Percentiles rank a stretch among this genome's conserved stretches.
Evolutionary conservation across 2,888 invertebrate species (phyloP).

Genomic region (Diarsia mendica): DNA sequence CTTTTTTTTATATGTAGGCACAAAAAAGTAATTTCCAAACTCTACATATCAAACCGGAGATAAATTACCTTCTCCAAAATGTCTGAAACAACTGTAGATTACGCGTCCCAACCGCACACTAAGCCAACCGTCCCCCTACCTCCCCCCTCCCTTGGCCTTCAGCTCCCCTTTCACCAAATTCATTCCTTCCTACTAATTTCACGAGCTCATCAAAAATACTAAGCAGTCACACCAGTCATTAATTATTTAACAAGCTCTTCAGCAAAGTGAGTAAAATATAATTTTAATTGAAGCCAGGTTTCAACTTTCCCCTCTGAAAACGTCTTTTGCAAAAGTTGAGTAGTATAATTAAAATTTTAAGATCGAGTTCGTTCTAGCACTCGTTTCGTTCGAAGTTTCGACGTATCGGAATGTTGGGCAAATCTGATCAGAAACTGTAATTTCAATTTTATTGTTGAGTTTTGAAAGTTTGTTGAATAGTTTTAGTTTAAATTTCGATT

Average conservation of each 20-base stretch:
- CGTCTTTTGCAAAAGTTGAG: constrained; percentile 34
- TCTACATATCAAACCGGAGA: constrained; percentile 29
- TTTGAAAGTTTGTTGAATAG: neutral
- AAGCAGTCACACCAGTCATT: constrained; percentile 56
- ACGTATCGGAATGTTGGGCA: constrained; percentile 21
- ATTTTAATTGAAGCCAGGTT: constrained; percentile 58
- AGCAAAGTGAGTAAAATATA: constrained; percentile 56
- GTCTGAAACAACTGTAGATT: constrained; percentile 42
- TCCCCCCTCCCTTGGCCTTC: neutral
- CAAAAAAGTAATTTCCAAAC: constrained; percentile 8
- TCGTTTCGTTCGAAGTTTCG: constrained; percentile 18
- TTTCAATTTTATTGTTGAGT: neutral
- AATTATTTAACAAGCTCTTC: constrained; percentile 57
- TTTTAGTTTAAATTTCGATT: neutral
- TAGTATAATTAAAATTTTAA: constrained; percentile 41
- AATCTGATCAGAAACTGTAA: constrained; percentile 18
- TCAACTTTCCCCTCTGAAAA: constrained; percentile 41
- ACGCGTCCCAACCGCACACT: constrained; percentile 17
- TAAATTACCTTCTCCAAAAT: constrained; percentile 40
- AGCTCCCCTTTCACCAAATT: constrained; percentile 21
- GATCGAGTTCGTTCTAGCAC: constrained; percentile 14
- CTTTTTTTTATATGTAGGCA: neutral
- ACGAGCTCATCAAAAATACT: constrained; percentile 56
- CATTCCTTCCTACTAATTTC: constrained; percentile 46
- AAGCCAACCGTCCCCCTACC: neutral